These are phyloP conservation scores for Steatocranus sp. DNA, from an alignment of 2,797 vertebrate species.

Conservation along the genomic window DNA sequence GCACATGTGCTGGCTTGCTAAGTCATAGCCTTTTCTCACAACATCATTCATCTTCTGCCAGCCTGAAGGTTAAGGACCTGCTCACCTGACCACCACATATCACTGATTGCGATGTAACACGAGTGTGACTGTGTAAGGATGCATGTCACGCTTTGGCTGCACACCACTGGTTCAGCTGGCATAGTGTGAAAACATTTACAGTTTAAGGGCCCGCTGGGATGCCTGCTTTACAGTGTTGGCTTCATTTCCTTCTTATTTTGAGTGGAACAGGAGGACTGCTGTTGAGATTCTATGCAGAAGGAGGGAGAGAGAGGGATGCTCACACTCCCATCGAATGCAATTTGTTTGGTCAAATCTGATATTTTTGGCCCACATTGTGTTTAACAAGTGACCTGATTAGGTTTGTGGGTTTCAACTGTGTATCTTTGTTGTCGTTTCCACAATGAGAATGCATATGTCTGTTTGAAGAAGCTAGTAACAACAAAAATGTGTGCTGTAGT, in stretches of 20 bases:
- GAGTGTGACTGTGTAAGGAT: constrained; percentile 5
- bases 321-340: constrained; percentile 13
- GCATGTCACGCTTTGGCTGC: constrained; percentile 30
- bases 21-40: constrained; percentile 3
- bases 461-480: neutral
- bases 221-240: constrained; percentile 2
- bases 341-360: constrained; percentile 23
- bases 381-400: constrained; percentile 28
- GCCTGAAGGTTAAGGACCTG: constrained; percentile 56
- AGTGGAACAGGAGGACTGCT: neutral
- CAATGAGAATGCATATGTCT: constrained; percentile 4
- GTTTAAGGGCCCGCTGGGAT: constrained; percentile 18
- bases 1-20: constrained; percentile 1
- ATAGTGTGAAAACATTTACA: constrained; percentile 48
- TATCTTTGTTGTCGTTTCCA: neutral
- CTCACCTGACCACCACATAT: constrained; percentile 50
- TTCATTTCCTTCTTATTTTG: constrained; percentile 8
- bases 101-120: constrained; percentile 40
- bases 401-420: neutral
- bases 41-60: constrained; percentile 46
- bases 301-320: neutral
- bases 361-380: constrained; percentile 20
- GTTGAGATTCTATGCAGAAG: neutral
- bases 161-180: neutral
- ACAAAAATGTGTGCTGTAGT: neutral